Evolutionary conservation across 1,140 invertebrate genomes (phyloP).

Genomic region (Drosophila funebris): DNA sequence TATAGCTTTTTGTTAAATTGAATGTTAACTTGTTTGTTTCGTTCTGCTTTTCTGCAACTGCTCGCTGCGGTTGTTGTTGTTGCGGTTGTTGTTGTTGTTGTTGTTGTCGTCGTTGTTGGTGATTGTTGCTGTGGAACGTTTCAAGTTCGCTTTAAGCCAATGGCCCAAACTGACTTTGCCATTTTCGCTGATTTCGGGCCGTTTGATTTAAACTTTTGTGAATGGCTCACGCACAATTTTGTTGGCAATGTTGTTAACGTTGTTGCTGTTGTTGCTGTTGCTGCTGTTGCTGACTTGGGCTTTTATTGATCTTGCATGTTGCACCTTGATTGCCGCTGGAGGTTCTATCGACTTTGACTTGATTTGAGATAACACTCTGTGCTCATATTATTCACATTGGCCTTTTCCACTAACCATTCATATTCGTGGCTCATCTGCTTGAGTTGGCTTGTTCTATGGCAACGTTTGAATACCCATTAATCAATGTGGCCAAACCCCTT

Average conservation of each 20-base stretch:
- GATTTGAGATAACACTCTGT: background rate
- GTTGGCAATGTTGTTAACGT: slow-evolving; percentile 45
- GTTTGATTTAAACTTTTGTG: slow-evolving; percentile 36
- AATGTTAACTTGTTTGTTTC: slow-evolving; percentile 81
- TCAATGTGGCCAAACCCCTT: slow-evolving; percentile 48
- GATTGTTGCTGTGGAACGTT: slow-evolving; percentile 34
- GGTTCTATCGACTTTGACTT: slow-evolving; percentile 32
- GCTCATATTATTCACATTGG: slow-evolving; percentile 14
- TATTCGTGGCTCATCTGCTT: background rate
- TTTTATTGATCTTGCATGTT: slow-evolving; percentile 59
- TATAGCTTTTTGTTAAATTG: slow-evolving; percentile 80
- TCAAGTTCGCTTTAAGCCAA: slow-evolving; percentile 47
- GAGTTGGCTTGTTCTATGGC: slow-evolving; percentile 1
- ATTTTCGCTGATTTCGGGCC: slow-evolving; percentile 39
- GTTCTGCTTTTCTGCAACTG: slow-evolving; percentile 73
- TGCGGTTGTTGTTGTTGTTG: slow-evolving; percentile 12
- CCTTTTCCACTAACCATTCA: slow-evolving; percentile 6
- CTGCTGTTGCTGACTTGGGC: slow-evolving; percentile 10
- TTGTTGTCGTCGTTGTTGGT: slow-evolving; percentile 27
- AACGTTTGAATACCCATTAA: slow-evolving; percentile 24
- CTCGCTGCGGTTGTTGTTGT: slow-evolving; percentile 13
- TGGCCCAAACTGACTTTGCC: slow-evolving; percentile 36
- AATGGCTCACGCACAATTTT: slow-evolving; percentile 52
- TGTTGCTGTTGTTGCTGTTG: slow-evolving; percentile 19
- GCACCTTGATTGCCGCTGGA: slow-evolving; percentile 50